Base-by-base conservation (phyloP, 2,113 vertebrate species). In the Phycodurus eques region DNA sequence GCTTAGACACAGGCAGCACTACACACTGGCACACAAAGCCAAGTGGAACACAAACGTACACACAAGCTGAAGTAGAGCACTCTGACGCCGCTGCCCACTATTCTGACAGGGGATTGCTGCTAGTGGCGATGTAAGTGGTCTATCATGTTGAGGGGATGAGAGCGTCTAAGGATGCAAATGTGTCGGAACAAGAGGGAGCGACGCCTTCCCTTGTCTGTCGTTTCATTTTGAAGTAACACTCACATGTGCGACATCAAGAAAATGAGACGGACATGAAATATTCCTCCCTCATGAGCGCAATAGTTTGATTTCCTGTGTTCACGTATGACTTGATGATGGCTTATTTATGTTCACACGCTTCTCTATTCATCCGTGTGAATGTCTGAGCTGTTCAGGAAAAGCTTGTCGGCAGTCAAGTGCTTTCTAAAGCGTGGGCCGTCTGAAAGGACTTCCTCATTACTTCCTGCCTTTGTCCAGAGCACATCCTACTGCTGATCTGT, bases 381-480 rank as follows among this genome's bases (percentile, higher is more conserved):
- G 74, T 71, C 69, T 67, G 73, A 80, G 61, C 49, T 56, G 47
- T 44, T 33, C 54, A 70, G 80, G 75, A 68, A 81, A 81, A 61
- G 61, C 74, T 33, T 87, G 78, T 87, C 83, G 56, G 75, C 74
- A 70, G 68, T 31, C 57, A 31, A 87, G 83, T 76, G 76, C 44
- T 85, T 81, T 88, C 89, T 91, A 64, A 10, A 68, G 78, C 80
- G 79, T 49, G 73, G 92, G 85, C 86, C 87, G 89, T 86, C 63
- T 76, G 83, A 84, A 85, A 79, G 56, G 56, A 84, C 92, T 93
- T 94, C 92, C 93, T 92, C 86, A 93, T 95, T 92, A 88, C 92
- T 94, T 94, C 93, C 93, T 89, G 84, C 85, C 76, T 92, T 94
- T 95, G 92, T 94, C 78, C 75, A 74, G 67, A 72, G 65, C 74